Percentiles rank a stretch among this genome's conserved stretches.
These are phyloP conservation scores for Stenchaetothrips biformis DNA, from an alignment of 2,888 invertebrate genomes.

Conservation along the genomic window DNA sequence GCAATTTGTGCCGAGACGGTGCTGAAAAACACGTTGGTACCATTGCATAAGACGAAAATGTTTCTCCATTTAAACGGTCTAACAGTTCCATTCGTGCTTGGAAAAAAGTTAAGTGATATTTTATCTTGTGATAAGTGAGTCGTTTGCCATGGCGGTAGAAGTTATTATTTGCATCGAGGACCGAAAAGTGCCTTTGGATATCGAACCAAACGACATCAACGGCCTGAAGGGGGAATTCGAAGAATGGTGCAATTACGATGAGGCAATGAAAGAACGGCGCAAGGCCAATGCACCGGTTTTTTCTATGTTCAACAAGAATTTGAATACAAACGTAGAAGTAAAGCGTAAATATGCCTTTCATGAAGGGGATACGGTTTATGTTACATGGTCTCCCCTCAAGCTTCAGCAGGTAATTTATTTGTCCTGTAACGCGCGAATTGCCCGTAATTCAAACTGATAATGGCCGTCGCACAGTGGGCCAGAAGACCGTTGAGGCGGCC, in stretches of 20 bases:
- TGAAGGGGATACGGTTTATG: background rate
- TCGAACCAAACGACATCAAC: background rate
- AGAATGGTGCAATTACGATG: background rate
- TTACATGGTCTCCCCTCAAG: background rate
- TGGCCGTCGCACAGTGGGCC: no score
- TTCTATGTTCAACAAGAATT: background rate
- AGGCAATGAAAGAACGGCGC: background rate
- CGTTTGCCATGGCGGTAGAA: background rate
- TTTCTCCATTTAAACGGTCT: no score
- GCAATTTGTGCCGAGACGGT: no score
- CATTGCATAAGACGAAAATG: no score
- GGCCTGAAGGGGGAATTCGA: background rate
- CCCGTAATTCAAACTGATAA: no score
- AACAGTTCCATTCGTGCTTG: no score
- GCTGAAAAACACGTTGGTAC: no score
- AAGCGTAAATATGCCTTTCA: background rate
- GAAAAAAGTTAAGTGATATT: no score
- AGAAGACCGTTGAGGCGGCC: no score
- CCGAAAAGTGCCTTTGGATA: background rate
- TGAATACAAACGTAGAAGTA: background rate
- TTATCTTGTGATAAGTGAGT: no score
- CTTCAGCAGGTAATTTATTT: background rate
- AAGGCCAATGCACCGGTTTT: background rate
- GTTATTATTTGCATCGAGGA: background rate
- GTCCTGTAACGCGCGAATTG: no score